Conservation (phyloP, 2,797 vertebrate genomes). For the Rhabdomys pumilio region DNA sequence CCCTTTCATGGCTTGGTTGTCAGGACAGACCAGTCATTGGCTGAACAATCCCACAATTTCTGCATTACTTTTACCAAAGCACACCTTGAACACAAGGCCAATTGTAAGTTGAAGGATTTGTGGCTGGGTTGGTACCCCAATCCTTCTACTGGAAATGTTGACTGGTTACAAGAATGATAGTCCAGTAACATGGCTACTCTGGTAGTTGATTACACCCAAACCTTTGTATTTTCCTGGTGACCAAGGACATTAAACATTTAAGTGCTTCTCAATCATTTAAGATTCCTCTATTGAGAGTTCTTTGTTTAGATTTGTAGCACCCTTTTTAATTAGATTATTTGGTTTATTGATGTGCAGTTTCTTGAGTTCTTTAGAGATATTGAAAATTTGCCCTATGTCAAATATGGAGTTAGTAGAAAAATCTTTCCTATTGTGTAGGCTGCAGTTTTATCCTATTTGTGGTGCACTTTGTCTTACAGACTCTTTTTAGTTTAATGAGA, state of each 20-base stretch:
- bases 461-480: neutral
- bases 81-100: neutral
- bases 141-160: neutral
- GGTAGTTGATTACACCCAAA: neutral
- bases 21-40: neutral
- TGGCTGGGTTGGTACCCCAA: neutral
- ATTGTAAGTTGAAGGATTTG: neutral
- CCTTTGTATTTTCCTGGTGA: neutral
- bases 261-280: neutral
- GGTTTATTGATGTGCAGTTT: neutral
- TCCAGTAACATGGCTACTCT: neutral
- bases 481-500: neutral
- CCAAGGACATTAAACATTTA: neutral
- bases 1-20: neutral
- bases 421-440: neutral
- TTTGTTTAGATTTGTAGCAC: neutral
- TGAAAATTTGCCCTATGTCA: neutral
- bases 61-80: neutral
- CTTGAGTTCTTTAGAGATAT: neutral
- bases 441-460: neutral
- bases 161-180: neutral
- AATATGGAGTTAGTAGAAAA: neutral
- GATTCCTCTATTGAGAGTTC: neutral
- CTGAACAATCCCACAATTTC: neutral
- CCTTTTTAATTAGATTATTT: neutral